A percentile compares a stretch with the other conserved stretches of the same genome.
Evolutionary conservation across 1,140 invertebrate genomes (phyloP).

Genomic region (Eriocheir sinensis): DNA sequence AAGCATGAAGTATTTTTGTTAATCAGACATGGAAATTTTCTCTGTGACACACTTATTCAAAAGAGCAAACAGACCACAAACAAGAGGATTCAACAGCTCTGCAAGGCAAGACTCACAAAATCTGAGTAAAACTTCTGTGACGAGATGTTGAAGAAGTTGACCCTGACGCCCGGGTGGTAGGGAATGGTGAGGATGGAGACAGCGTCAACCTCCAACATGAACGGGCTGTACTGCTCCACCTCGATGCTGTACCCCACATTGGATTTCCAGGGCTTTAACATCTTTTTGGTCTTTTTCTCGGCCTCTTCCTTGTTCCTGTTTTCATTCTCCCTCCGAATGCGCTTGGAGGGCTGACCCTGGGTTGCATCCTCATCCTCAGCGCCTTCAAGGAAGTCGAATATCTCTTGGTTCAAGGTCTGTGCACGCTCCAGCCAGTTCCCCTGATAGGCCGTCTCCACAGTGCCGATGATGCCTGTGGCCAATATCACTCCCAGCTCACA

Average conservation of each 20-base stretch:
- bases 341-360: neutral
- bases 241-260: slow-evolving; percentile 64
- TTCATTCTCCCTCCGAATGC: neutral
- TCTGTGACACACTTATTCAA: too few species aligned
- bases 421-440: slow-evolving; percentile 60
- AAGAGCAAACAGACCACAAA: too few species aligned
- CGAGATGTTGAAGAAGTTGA: slow-evolving; percentile 55
- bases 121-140: slow-evolving; percentile 39
- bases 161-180: slow-evolving; percentile 56
- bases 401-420: slow-evolving; percentile 52
- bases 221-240: slow-evolving; percentile 34
- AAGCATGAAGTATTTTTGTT: too few species aligned
- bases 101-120: slow-evolving; percentile 50
- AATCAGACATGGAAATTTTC: too few species aligned
- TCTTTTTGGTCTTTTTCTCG: neutral
- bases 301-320: neutral
- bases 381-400: slow-evolving; percentile 31
- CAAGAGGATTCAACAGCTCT: too few species aligned
- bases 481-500: slow-evolving; percentile 60
- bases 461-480: slow-evolving; percentile 58
- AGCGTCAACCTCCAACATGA: slow-evolving; percentile 38
- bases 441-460: slow-evolving; percentile 56
- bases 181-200: slow-evolving; percentile 51
- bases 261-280: neutral
- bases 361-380: neutral